Evolutionary conservation across 2,888 invertebrate genomes (phyloP), one percentile per base, ranked within the genome.

Genomic region (Podabrus alpinus): DNA sequence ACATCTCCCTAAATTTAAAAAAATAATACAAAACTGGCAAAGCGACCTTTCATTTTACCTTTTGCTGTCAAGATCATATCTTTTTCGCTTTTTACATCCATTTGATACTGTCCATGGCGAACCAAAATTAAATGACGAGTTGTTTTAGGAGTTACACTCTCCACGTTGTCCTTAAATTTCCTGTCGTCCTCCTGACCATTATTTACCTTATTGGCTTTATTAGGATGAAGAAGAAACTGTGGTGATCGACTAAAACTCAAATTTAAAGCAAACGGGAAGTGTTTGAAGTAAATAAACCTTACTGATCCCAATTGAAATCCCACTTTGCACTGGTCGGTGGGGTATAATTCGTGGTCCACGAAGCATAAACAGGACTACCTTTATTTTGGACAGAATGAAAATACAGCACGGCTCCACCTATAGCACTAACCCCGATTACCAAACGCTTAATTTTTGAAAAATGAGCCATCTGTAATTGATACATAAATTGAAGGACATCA

Each of bases 41-140:
- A 3, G 13, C 1, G n/a, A 64, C n/a, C 24, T 59, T 67, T 60
- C 59, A 67, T 73, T 76, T 88, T 88, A 91, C 97, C 97, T 73
- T 97, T 88, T 66, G 92, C 90, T 0, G 98, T 98, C 11, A 98
- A 90, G 70, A 89, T 88, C 82, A 94, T 90, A 17, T 95, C 93
- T 7, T 89, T 88, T 84, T 97, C 97, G 1, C 88, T 90, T 25
- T 88, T 86, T 0, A 95, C 96, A 10, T 91, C 89, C 60, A 93
- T 87, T 82, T 96, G 91, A 85, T 99, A 99, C 86, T 99, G 98
- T 0, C 99, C 99, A 87, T 99, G 99, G 60, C 99, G 90, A 75
- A 99, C 94, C 15, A 99, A 89, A 80, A 99, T 91, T 69, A 99
- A 87, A 86, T 98, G 96, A n/a, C 98, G 88, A 0, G 91, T 90